Percentiles rank a stretch among this genome's conserved stretches.
These are phyloP conservation scores for Cydia fagiglandana DNA, from an alignment of 1,140 invertebrate genomes.

Conservation along the genomic window DNA sequence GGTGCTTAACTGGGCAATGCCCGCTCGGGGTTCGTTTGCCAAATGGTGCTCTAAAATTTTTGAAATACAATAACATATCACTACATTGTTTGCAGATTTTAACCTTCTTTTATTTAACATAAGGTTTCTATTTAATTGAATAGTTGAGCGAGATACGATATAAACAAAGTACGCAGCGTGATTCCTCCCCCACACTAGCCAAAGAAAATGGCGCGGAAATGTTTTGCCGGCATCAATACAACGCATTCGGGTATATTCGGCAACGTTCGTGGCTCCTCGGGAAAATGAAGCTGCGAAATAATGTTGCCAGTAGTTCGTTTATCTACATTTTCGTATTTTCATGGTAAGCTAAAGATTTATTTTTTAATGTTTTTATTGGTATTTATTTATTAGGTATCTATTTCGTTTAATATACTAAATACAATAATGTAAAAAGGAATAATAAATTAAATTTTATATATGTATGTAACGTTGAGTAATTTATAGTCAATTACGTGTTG, in stretches of 20 bases:
- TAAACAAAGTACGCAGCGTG: not conserved
- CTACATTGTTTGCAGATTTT: not conserved
- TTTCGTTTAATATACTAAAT: too few species aligned
- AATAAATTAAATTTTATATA: too few species aligned
- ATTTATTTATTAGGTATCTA: not conserved
- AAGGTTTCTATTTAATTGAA: not conserved
- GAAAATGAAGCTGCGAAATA: slow-evolving; percentile 55
- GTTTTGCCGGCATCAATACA: slow-evolving; percentile 70
- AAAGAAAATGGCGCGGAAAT: slow-evolving; percentile 71
- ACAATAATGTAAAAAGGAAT: too few species aligned
- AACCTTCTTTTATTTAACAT: not conserved
- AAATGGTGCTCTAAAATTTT: slow-evolving; percentile 37
- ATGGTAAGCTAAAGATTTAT: not conserved
- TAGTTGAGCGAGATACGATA: not conserved
- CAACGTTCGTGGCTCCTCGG: slow-evolving; percentile 38
- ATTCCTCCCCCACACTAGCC: slow-evolving; percentile 41
- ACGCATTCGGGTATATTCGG: slow-evolving; percentile 56
- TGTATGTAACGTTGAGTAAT: too few species aligned
- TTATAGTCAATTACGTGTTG: too few species aligned
- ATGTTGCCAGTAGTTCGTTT: slow-evolving; percentile 44
- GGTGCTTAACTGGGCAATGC: slow-evolving; percentile 39
- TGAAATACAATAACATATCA: not conserved
- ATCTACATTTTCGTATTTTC: not conserved
- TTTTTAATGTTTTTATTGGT: not conserved
- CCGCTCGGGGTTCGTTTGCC: slow-evolving; percentile 46